Evolutionary conservation across 1,140 invertebrate species (phyloP).

Genomic region (Stenopsyche tienmushanensis): DNA sequence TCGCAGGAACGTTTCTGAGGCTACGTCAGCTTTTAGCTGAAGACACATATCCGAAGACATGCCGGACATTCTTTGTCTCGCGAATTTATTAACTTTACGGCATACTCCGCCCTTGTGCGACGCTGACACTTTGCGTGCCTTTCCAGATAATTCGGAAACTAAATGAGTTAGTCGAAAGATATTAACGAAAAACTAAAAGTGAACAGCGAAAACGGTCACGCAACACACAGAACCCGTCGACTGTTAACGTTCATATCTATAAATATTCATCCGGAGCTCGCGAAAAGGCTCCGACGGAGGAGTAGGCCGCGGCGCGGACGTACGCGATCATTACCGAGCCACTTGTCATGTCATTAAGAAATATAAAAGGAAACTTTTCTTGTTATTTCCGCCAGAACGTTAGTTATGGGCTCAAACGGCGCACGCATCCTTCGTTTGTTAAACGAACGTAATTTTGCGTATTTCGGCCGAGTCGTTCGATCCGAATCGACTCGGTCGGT

Average conservation of each 20-base stretch:
- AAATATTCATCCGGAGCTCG: constrained; percentile 15
- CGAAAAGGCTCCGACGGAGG: neutral
- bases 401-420: too few relatives aligned
- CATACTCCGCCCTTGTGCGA: constrained; percentile 15
- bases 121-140: constrained; percentile 29
- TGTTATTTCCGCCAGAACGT: neutral
- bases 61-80: neutral
- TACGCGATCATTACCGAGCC: too few relatives aligned
- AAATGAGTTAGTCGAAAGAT: constrained; percentile 34
- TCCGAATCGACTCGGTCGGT: too few relatives aligned
- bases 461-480: too few relatives aligned
- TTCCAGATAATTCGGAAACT: constrained; percentile 29
- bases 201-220: constrained; percentile 32
- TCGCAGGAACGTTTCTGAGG: too few relatives aligned
- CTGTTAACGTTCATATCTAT: constrained; percentile 23
- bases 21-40: too few relatives aligned
- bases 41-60: too few relatives aligned
- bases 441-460: too few relatives aligned
- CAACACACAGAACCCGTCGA: constrained; percentile 10
- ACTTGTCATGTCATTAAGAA: neutral
- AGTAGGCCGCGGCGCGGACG: neutral
- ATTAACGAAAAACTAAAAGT: constrained; percentile 38
- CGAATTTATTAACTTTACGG: neutral
- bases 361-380: neutral
- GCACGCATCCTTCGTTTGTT: too few relatives aligned